Evolutionary conservation across 2,797 vertebrate genomes (phyloP), one percentile per base, ranked within the genome.

Genomic region (Pyrocephalus nanus): DNA sequence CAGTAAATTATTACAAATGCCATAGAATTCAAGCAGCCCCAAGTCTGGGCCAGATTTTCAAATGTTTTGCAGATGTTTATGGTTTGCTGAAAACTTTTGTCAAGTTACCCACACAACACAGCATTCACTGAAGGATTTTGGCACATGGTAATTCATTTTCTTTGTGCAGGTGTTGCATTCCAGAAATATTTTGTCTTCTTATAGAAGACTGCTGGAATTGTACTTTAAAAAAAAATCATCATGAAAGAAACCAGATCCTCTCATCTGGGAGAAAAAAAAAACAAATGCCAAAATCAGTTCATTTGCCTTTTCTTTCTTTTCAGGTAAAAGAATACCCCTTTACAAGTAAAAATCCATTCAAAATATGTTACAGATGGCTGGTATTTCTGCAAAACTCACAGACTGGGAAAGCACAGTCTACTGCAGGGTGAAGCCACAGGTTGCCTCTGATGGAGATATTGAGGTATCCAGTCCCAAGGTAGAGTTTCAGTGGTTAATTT

Each of bases 81-180:
- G 53, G 66, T 92, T 93, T 87, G 77, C 93, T 93, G 89, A 71
- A 84, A 94, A 70, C 86, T 91, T 95, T 69, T 54, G 67, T 90
- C 92, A 86, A 88, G 81, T 90, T 93, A 95, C 92, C 96, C 93
- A 83, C 88, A 93, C 74, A 93, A 81, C 14, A 78, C 60, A 91
- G 84, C 82, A 40, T 25, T 65, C 74, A 82, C 92, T 60, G 85
- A 55, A 82, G 0, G 21, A 61, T 91, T 92, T 73, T 93, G 88
- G 95, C 93, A 94, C 60, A 57, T 1, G 40, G 78, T 69, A 92
- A 90, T 97, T 96, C 75, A 89, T 95, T 95, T 96, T 97, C 95
- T 94, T 86, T 79, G 93, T 32, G 54, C 97, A 97, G 97, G 97
- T 97, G 96, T 79, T 96, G 96, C 96, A 97, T 97, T 98, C 97